Evolutionary conservation across 2,888 invertebrate species (phyloP).

Genomic region (Drosophila formosana): DNA sequence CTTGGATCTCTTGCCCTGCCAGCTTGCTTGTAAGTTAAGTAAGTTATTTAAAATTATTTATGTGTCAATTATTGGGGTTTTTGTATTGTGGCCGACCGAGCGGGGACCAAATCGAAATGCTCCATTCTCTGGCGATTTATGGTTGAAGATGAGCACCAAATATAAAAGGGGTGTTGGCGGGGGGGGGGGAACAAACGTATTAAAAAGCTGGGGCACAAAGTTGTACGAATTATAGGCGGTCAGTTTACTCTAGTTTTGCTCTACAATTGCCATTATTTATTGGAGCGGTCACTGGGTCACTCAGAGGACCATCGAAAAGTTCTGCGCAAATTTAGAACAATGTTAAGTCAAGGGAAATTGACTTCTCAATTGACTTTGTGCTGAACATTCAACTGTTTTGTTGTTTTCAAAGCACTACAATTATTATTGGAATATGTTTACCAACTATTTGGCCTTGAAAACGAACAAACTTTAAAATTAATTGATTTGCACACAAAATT

Average conservation of each 20-base stretch:
- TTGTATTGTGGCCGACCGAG: conserved; percentile 22
- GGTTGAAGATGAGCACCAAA: conserved; percentile 4
- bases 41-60: conserved; percentile 76
- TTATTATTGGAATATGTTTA: neutral
- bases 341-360: conserved; percentile 1
- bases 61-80: conserved; percentile 70
- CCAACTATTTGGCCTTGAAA: neutral
- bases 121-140: conserved; percentile 38
- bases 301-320: neutral
- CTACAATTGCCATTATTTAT: conserved; percentile 50
- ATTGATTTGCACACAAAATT: too few species aligned
- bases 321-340: neutral
- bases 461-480: too few species aligned
- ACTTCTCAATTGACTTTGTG: neutral
- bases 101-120: conserved; percentile 46
- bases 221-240: conserved; percentile 39
- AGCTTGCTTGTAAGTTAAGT: conserved; percentile 36
- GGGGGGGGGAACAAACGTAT: conserved; percentile 1
- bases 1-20: neutral
- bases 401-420: neutral
- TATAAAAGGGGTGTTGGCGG: neutral
- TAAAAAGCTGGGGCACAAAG: conserved; percentile 48
- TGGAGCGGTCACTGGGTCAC: conserved; percentile 19
- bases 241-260: conserved; percentile 31
- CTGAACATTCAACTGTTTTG: neutral